A percentile compares a stretch with the other conserved stretches of the same genome.
Evolutionary conservation across 2,797 vertebrate species (phyloP).

Genomic region (Gobionotothen gibberifrons): DNA sequence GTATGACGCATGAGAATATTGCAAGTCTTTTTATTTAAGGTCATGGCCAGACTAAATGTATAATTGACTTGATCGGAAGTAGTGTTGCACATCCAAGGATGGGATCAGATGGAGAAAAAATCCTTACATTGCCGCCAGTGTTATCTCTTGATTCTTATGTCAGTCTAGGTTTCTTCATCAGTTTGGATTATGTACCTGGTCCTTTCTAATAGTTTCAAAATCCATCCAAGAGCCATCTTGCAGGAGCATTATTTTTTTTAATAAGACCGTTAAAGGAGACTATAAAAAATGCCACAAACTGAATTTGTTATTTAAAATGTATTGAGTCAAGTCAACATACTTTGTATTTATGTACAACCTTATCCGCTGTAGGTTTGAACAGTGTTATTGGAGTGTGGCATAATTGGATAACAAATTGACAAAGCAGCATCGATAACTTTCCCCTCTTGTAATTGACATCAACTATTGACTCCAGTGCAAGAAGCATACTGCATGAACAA

Average conservation of each 20-base stretch:
- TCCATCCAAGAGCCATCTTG: neutral
- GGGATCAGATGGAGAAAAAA: slow-evolving; percentile 8
- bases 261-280: neutral
- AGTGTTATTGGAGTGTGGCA: slow-evolving; percentile 21
- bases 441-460: slow-evolving; percentile 51
- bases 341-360: slow-evolving; percentile 32
- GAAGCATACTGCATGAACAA: slow-evolving; percentile 61
- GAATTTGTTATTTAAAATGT: neutral
- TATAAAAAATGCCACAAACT: neutral
- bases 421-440: slow-evolving; percentile 46
- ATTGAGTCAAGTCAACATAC: slow-evolving; percentile 4
- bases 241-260: slow-evolving; percentile 17
- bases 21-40: slow-evolving; percentile 52
- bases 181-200: neutral
- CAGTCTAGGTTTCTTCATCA: neutral
- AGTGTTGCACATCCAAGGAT: slow-evolving; percentile 6
- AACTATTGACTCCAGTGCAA: slow-evolving; percentile 55
- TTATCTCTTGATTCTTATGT: neutral
- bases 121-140: neutral
- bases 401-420: slow-evolving; percentile 67
- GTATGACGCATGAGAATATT: slow-evolving; percentile 23
- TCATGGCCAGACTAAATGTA: slow-evolving; percentile 53
- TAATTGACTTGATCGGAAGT: slow-evolving; percentile 24
- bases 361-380: slow-evolving; percentile 16
- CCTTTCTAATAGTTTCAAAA: neutral